Conservation (phyloP, 2,797 vertebrate genomes). For the Ptychadena robeensis region DNA sequence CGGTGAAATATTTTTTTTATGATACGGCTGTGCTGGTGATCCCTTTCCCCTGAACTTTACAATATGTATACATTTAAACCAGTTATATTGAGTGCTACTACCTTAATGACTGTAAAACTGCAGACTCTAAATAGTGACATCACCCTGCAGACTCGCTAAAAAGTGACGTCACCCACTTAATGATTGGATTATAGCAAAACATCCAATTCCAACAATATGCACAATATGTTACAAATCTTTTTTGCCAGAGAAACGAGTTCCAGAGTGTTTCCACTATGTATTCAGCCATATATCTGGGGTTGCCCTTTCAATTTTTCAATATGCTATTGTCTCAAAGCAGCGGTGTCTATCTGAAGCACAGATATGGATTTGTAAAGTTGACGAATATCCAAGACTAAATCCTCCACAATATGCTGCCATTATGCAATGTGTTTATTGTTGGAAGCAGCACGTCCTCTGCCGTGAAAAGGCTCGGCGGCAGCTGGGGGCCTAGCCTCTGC, state of each 20-base stretch:
- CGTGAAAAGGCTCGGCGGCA: slow-evolving; percentile 21
- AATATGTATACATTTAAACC: not conserved
- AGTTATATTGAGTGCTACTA: not conserved
- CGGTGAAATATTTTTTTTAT: too few relatives aligned
- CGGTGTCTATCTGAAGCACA: not conserved
- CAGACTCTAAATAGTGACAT: not conserved
- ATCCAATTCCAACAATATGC: not conserved
- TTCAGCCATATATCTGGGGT: not conserved
- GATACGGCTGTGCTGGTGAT: too few relatives aligned
- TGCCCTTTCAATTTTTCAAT: slow-evolving; percentile 4
- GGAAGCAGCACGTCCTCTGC: not conserved
- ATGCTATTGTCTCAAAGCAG: not conserved
- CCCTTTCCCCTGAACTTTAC: too few relatives aligned
- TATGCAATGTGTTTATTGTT: slow-evolving; percentile 34
- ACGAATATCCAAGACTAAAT: not conserved
- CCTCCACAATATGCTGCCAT: slow-evolving; percentile 7
- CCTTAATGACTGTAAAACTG: not conserved
- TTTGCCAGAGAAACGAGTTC: not conserved
- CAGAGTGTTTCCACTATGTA: not conserved
- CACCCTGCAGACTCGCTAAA: not conserved
- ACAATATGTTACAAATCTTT: not conserved
- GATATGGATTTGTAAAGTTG: not conserved
- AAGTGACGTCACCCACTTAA: not conserved
- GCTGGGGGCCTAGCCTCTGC: slow-evolving; percentile 18
- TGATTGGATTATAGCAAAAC: not conserved